Evolutionary conservation across 92 coral and sea anemone genomes (phyloP), one percentile per base, ranked within the genome.

Genomic region (Phenganax marumi): DNA sequence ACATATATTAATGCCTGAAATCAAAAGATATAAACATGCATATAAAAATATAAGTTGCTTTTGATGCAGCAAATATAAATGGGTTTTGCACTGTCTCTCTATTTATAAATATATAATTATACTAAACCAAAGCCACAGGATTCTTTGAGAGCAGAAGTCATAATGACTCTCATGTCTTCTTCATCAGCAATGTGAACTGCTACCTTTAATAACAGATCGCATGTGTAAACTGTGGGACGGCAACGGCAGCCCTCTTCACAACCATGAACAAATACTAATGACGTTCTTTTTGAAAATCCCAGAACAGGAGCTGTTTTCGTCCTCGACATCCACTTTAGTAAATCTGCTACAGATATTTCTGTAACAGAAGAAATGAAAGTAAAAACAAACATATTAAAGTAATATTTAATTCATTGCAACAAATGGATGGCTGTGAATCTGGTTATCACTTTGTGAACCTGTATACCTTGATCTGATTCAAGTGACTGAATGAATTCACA

Each of bases 101-200:
- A 33, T 33, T 33, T 33, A 33, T 2, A 33, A 33, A 33, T 54
- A n/a, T n/a, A 69, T 79, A 43, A 79, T 63, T 72, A 79, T 60
- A 62, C 33, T 58, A 79, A 72, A 58, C 73, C 84, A 79, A 63
- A 79, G 61, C 84, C 84, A 24, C 68, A 69, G 19, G 75, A 51
- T 24, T 81, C 84, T 52, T 80, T 80, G 25, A 63, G 75, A 13
- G 84, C 84, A 63, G 84, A 80, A 39, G 75, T 80, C 84, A 80
- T 80, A 48, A 63, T 63, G 25, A 62, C 33, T 80, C 65, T 68
- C 84, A 81, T 81, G 63, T 81, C 84, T 26, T 81, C 61, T 63
- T 68, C 52, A 49, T 81, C 61, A 46, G 75, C 70, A 68, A 81
- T 68, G 22, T 81, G 84, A 49, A 81, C 61, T 68, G 84, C 64